Conservation (phyloP, 2,797 vertebrate species). For the Gallinago stenura region DNA sequence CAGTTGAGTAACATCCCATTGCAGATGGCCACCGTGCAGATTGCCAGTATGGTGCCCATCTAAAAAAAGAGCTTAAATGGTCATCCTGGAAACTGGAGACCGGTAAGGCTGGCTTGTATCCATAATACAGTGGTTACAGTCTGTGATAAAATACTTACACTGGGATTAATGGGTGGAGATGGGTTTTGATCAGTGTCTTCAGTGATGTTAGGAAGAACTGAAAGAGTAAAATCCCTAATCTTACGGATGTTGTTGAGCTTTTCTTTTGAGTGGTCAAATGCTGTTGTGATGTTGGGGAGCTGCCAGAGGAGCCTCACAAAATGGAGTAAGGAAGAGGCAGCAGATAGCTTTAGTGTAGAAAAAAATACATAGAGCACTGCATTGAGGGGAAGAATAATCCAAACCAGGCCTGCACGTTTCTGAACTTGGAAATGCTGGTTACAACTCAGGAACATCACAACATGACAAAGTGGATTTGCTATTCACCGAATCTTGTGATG, state of each 20-base stretch:
- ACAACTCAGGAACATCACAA: neutral
- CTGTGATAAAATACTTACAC: neutral
- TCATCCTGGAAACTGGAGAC: neutral
- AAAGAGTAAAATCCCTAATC: neutral
- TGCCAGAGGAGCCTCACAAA: neutral
- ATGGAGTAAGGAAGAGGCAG: neutral
- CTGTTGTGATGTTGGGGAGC: neutral
- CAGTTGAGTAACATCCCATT: neutral
- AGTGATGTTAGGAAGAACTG: neutral
- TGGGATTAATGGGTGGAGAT: neutral
- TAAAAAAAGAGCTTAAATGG: neutral
- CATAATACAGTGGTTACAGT: neutral
- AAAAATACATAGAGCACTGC: neutral
- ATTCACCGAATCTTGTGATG: neutral
- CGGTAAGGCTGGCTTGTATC: neutral
- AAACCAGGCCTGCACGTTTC: neutral
- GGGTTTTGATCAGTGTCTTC: neutral
- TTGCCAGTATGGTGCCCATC: neutral
- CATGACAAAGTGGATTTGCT: neutral
- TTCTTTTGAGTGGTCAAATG: neutral
- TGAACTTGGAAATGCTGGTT: neutral
- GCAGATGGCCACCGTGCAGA: neutral
- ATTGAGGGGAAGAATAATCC: neutral
- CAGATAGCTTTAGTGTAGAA: neutral
- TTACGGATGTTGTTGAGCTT: neutral